Base-by-base conservation (phyloP, 2,113 vertebrate genomes). In the Epinephelus moara region DNA sequence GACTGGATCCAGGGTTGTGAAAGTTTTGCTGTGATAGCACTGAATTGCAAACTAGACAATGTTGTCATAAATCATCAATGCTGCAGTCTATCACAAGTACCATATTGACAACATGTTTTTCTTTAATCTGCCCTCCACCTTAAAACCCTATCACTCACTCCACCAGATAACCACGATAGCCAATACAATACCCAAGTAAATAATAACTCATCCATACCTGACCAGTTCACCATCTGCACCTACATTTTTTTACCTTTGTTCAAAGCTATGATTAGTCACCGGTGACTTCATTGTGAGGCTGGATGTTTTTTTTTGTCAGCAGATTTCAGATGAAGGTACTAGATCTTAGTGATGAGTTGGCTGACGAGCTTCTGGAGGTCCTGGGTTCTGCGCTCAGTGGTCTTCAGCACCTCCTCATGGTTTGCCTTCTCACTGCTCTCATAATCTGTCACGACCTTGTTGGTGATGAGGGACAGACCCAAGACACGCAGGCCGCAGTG, bases 381-480 rank as follows among this genome's bases (percentile, higher is more conserved):
- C 56, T 82, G 1, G 7, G 94, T 77, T 6, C 95, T 88, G 25
- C 0, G 62, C 11, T 64, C 0, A 10, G 93, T 89, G 42, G 94
- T 93, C 80, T 27, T 56, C 77, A 96, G 93, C 62, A 96, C 94
- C 57, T 95, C 94, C 2, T 85, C 57, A 1, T 96, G 95, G 81
- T 95, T 95, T 14, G 88, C 88, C 53, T 42, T 89, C 27, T 94
- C 81, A 0, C 45, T 0, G 89, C 94, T 95, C 52, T 92, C 81
- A 15, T 96, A 96, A 64, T 95, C 87, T 0, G 59, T 81, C 85
- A 96, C 94, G 0, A 93, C 94, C 49, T 91, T 95, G 89, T 96
- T 96, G 84, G 96, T 96, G 78, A 96, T 94, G 47, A 96, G 94
- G 13, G 95, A 96, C 53, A 96, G 85, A 60, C 96, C 96, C 53